Percentiles rank a stretch among this genome's conserved stretches.
These are phyloP conservation scores for Acridotheres tristis DNA, from an alignment of 2,797 vertebrate species.

Conservation along the genomic window DNA sequence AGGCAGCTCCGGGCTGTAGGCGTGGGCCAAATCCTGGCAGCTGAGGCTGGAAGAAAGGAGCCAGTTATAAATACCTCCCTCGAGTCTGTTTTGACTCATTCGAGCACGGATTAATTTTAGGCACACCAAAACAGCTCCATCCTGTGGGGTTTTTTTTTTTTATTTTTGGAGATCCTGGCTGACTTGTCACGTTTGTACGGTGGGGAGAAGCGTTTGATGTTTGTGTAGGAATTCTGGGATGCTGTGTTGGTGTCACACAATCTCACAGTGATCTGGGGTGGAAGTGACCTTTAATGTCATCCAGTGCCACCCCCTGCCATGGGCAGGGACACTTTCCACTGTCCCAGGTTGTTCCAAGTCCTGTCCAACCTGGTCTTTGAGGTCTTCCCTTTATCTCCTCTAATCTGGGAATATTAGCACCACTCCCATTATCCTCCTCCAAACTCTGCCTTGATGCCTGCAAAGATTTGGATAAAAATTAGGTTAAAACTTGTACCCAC, in stretches of 20 bases:
- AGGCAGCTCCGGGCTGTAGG: not conserved
- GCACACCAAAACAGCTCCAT: not conserved
- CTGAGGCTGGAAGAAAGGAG: not conserved
- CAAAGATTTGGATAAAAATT: not conserved
- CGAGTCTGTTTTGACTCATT: not conserved
- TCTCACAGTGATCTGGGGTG: accelerated
- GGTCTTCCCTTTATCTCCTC: not conserved
- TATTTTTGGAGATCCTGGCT: not conserved
- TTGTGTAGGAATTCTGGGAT: not conserved
- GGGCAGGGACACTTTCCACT: not conserved
- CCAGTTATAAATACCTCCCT: not conserved
- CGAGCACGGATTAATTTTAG: not conserved
- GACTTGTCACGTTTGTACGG: accelerated
- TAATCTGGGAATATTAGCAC: not conserved
- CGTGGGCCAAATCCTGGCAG: not conserved
- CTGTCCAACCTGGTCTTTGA: not conserved
- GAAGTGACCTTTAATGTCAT: not conserved
- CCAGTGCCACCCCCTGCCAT: not conserved
- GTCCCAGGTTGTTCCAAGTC: not conserved
- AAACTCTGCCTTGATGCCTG: not conserved
- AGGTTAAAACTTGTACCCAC: not conserved
- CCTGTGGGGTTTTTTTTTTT: not conserved
- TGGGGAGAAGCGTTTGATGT: not conserved
- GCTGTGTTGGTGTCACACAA: not conserved
- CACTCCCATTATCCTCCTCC: not conserved